Base-by-base conservation (phyloP, 2,888 invertebrate genomes). In the Trichogramma evanescens region DNA sequence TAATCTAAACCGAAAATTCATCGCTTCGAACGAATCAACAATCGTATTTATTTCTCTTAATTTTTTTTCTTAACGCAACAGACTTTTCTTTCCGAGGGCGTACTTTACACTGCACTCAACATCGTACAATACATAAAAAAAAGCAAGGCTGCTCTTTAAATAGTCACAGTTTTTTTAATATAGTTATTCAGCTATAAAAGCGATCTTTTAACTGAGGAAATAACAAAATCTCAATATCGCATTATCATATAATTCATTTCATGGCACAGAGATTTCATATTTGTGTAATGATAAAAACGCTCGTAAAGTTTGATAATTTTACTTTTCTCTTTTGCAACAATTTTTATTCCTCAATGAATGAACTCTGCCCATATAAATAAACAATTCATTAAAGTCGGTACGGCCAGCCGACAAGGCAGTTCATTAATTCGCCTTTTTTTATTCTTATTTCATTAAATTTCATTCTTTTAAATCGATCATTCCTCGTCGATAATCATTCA, bases 211-310 rank as follows among this genome's bases (percentile, higher is more conserved):
- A 59, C 52, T 54, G 52, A 60, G 54, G 42, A 42, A 66, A 65
- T 64, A 62, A 66, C 66, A 66, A 69, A 65, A 68, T 69, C 26
- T 26, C 26, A 70, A 67, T 70, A 69, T 70, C 64, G 64, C 63
- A 67, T 68, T 51, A 49, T 58, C 9, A 45, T 65, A 65, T 72
- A 26, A 26, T 26, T 26, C 26, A 26, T 26, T 26, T 26, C 26
- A 74, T 74, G 73, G 73, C 75, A 74, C 74, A 71, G 67, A 68
- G 64, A 68, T 65, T 65, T 67, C 66, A 63, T 59, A 61, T 62
- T 57, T 61, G 58, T 61, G 61, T 54, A 56, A 54, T 56, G 61
- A 61, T 59, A 52, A 59, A 61, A 64, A 61, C 57, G 54, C 52
- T 57, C 53, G 48, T 57, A 58, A 60, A 54, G 10, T 7, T 48